Evolutionary conservation across 2,113 vertebrate genomes (phyloP).

Genomic region (Oncorhynchus kisutch): DNA sequence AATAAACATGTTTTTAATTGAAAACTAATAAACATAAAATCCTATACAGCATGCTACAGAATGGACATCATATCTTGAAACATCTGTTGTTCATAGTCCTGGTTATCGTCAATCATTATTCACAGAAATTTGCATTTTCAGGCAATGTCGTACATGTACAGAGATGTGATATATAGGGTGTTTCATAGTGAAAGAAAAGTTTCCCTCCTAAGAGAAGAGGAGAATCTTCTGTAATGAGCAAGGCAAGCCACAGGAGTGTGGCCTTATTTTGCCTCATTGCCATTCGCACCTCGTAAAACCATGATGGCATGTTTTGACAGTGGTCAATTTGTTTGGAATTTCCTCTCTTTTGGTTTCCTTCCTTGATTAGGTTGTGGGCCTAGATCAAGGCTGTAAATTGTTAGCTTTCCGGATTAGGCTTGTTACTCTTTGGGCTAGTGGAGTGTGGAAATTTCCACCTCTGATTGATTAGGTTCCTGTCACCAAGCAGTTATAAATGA

Average conservation of each 20-base stretch:
- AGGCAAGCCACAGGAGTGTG: background rate
- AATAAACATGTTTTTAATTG: too few relatives aligned
- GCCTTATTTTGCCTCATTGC: constrained; percentile 13
- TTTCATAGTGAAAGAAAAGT: too few relatives aligned
- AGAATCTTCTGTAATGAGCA: too few relatives aligned
- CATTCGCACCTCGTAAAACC: constrained; percentile 44
- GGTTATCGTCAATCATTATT: too few relatives aligned
- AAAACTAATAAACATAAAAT: too few relatives aligned
- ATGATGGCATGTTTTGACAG: constrained; percentile 61
- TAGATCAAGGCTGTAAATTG: constrained; percentile 27
- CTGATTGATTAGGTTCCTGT: constrained; percentile 68
- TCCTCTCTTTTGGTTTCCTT: constrained; percentile 37
- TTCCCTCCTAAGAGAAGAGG: too few relatives aligned
- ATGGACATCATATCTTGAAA: too few relatives aligned
- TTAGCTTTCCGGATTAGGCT: constrained; percentile 30
- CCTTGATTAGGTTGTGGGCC: constrained; percentile 30
- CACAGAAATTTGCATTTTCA: too few relatives aligned
- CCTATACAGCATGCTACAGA: too few relatives aligned
- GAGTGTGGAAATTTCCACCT: constrained; percentile 64
- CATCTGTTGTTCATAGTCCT: too few relatives aligned
- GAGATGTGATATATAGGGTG: too few relatives aligned
- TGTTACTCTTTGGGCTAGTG: constrained; percentile 48
- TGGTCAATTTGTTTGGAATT: constrained; percentile 36
- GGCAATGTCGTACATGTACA: too few relatives aligned
- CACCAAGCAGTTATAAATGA: constrained; percentile 62